Percentiles rank a stretch among this genome's conserved stretches.
Evolutionary conservation across 2,113 vertebrate genomes (phyloP).

Genomic region (Tachysurus vachellii): DNA sequence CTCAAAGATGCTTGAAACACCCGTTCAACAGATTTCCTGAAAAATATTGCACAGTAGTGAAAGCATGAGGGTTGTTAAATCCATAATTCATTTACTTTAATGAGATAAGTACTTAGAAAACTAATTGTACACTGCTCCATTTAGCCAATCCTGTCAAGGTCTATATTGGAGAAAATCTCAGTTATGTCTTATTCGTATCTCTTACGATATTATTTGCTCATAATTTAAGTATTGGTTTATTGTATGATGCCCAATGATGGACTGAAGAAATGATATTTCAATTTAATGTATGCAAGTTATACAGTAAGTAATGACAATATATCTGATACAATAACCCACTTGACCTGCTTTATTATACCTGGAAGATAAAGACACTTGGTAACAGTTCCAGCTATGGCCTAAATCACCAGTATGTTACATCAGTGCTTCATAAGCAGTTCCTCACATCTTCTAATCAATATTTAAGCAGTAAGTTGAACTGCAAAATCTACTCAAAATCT

Average conservation of each 20-base stretch:
- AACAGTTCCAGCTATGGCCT: neutral
- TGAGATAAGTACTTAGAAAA: slow-evolving; percentile 97
- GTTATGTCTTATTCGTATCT: neutral
- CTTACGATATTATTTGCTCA: neutral
- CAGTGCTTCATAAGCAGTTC: slow-evolving; percentile 25
- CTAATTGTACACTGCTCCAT: slow-evolving; percentile 93
- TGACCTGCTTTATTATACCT: neutral
- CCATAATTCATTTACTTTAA: slow-evolving; percentile 99
- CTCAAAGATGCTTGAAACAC: neutral
- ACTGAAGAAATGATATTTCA: neutral
- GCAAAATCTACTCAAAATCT: slow-evolving; percentile 33
- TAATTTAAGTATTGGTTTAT: neutral
- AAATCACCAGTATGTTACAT: slow-evolving; percentile 17
- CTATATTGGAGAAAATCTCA: slow-evolving; percentile 76
- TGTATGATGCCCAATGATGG: neutral
- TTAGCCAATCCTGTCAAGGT: slow-evolving; percentile 80
- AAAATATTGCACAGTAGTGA: slow-evolving; percentile 59
- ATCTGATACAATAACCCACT: neutral
- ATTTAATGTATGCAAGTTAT: neutral
- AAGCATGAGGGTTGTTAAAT: slow-evolving; percentile 93
- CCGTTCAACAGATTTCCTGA: neutral
- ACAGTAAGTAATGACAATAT: neutral
- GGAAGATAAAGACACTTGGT: neutral
- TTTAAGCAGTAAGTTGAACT: slow-evolving; percentile 5
- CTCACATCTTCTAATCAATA: slow-evolving; percentile 24